phyloP scores from a whole-genome alignment of 1,140 invertebrate genomes.

The Drosophila kohkoa region DNA sequence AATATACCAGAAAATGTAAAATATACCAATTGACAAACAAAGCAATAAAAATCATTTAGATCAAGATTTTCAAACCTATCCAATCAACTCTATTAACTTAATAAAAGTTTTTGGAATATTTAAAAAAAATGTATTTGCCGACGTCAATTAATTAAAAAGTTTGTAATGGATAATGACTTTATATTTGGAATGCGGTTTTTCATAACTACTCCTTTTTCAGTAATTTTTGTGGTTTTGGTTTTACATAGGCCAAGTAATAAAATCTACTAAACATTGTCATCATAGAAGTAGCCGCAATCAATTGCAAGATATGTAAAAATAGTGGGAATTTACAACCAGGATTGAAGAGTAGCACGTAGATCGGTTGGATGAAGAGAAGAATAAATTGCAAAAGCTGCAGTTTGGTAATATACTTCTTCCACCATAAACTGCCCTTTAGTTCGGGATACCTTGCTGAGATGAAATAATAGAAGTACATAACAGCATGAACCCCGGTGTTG shows the following conservation, averaged over 20 bases:
- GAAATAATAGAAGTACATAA: slow-evolving; percentile 93
- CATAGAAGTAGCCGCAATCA: slow-evolving; percentile 84
- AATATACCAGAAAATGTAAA: too few species aligned
- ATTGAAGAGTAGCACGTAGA: slow-evolving; percentile 87
- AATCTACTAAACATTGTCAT: slow-evolving; percentile 93
- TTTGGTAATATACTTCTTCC: slow-evolving; percentile 86
- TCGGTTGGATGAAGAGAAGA: slow-evolving; percentile 87
- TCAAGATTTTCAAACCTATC: too few species aligned
- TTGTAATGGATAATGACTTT: too few species aligned
- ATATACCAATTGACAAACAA: too few species aligned
- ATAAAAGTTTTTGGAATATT: too few species aligned
- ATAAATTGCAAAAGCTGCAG: slow-evolving; percentile 92
- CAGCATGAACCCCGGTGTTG: slow-evolving; percentile 91
- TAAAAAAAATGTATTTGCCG: too few species aligned
- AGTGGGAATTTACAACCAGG: slow-evolving; percentile 89
- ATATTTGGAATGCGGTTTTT: too few species aligned
- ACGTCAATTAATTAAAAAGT: too few species aligned
- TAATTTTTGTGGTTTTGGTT: not conserved
- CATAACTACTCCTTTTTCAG: slow-evolving; percentile 9
- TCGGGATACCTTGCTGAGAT: slow-evolving; percentile 88
- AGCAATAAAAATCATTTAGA: too few species aligned
- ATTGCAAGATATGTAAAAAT: slow-evolving; percentile 86
- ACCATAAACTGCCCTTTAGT: slow-evolving; percentile 88
- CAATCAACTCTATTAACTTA: too few species aligned
- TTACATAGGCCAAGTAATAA: slow-evolving; percentile 85